These are phyloP conservation scores for Oreonectes daqikongensis DNA, from an alignment of 2,797 vertebrate species.

Conservation along the genomic window DNA sequence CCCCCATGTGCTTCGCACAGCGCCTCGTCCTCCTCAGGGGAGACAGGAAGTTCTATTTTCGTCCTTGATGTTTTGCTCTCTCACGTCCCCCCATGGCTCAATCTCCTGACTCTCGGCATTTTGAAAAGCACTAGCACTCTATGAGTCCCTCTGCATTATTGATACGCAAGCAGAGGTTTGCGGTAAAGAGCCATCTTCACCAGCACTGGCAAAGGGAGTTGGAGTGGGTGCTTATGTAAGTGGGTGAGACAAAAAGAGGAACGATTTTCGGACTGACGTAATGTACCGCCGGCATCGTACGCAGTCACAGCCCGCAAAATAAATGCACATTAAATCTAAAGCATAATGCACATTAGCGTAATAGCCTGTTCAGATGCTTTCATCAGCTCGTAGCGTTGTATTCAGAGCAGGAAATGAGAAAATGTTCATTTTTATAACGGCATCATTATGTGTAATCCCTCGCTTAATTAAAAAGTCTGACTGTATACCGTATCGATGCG, in stretches of 20 bases:
- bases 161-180: conserved; percentile 43
- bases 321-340: not conserved
- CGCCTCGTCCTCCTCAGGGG: conserved; percentile 3
- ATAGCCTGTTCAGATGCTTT: conserved; percentile 15
- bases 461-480: conserved; percentile 29
- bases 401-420: conserved; percentile 16
- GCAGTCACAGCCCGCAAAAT: not conserved
- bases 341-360: not conserved
- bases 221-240: not conserved
- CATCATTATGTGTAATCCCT: conserved; percentile 17
- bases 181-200: conserved; percentile 35
- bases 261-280: conserved; percentile 18
- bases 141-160: conserved; percentile 52
- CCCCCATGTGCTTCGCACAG: conserved; percentile 13
- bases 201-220: not conserved
- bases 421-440: not conserved
- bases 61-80: conserved; percentile 38
- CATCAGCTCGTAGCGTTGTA: not conserved
- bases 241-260: not conserved
- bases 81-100: conserved; percentile 34
- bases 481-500: conserved; percentile 1
- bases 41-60: conserved; percentile 40
- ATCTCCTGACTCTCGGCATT: conserved; percentile 41
- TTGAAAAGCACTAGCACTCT: conserved; percentile 43
- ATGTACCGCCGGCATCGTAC: not conserved